phyloP scores from a whole-genome alignment of 2,113 vertebrate species.

The Hippolais icterina region DNA sequence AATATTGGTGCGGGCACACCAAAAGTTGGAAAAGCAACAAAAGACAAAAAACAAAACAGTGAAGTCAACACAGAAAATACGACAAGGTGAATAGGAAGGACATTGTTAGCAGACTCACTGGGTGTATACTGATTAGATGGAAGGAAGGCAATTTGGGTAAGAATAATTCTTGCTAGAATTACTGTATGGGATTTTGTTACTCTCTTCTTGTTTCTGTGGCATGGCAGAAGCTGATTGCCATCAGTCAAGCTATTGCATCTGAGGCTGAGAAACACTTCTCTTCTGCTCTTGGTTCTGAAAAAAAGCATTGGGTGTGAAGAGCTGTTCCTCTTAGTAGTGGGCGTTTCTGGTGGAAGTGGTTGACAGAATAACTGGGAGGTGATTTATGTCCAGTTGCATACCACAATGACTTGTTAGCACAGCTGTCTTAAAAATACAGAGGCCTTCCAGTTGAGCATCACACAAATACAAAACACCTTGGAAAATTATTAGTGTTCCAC shows the following conservation, averaged over 20 bases:
- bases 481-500: background rate
- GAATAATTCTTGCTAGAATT: background rate
- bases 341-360: background rate
- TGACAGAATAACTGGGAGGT: background rate
- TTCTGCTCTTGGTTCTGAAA: background rate
- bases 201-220: background rate
- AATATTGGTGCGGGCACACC: background rate
- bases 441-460: background rate
- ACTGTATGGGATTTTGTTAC: background rate
- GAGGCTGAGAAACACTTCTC: background rate
- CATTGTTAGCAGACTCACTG: background rate
- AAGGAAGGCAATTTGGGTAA: background rate
- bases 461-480: background rate
- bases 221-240: background rate
- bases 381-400: background rate
- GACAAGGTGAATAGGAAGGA: background rate
- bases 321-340: background rate
- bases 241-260: background rate
- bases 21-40: background rate
- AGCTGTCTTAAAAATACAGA: background rate
- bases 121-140: background rate
- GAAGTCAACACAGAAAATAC: background rate
- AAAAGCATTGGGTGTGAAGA: background rate
- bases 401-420: background rate
- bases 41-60: background rate